phyloP scores from a whole-genome alignment of 2,113 vertebrate genomes.

The Dendropsophus ebraccatus region DNA sequence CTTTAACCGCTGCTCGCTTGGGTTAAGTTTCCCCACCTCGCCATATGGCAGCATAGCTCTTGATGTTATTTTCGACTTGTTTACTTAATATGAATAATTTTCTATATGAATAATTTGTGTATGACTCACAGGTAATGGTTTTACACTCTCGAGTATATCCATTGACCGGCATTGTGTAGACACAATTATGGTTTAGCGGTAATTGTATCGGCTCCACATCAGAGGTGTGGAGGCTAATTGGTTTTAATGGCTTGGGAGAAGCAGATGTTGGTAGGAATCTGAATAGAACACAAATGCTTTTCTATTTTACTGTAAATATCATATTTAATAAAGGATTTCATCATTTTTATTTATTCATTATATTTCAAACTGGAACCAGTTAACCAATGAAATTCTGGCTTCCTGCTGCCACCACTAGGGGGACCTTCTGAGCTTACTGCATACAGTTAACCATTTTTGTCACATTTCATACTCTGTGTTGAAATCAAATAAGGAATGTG shows the following conservation, averaged over 20 bases:
- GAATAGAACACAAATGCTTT: neutral
- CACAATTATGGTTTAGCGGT: conserved; percentile 29
- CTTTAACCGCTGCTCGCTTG: too few relatives aligned
- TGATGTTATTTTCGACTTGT: neutral
- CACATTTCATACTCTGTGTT: too few relatives aligned
- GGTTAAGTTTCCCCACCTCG: neutral
- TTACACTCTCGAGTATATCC: neutral
- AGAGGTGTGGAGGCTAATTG: conserved; percentile 9
- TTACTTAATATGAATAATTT: conserved; percentile 4
- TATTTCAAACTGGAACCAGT: too few relatives aligned
- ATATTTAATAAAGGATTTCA: neutral
- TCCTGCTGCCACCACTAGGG: too few relatives aligned
- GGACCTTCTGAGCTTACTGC: too few relatives aligned
- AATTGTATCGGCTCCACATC: conserved; percentile 8
- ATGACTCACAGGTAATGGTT: neutral
- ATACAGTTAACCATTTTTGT: too few relatives aligned
- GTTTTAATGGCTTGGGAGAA: conserved; percentile 4
- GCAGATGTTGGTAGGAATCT: neutral
- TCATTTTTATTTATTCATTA: too few relatives aligned
- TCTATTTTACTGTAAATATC: neutral
- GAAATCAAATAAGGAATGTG: too few relatives aligned
- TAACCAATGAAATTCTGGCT: too few relatives aligned
- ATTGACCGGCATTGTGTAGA: neutral
- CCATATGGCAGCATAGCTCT: neutral
- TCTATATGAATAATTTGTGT: neutral